phyloP scores from a whole-genome alignment of 2,888 invertebrate species.

The Hemicrepidius hirtus region DNA sequence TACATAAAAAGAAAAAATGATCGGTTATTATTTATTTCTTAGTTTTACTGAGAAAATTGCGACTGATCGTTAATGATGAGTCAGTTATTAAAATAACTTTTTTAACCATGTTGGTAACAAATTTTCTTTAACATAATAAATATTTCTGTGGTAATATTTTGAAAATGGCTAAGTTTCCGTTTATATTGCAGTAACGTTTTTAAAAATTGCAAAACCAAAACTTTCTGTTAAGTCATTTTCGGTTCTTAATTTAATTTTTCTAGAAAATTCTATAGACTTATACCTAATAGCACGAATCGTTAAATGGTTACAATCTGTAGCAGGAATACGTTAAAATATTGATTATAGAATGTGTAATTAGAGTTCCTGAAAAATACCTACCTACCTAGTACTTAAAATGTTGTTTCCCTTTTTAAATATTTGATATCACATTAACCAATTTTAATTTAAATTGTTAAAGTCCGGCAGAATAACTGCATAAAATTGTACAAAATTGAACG shows the following conservation, averaged over 20 bases:
- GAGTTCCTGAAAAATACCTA: neutral
- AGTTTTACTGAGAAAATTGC: no score
- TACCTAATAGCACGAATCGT: slow-evolving; percentile 11
- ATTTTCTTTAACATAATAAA: no score
- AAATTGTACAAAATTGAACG: slow-evolving; percentile 23
- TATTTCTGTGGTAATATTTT: no score
- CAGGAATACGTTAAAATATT: neutral
- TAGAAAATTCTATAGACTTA: neutral
- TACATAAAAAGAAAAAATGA: neutral
- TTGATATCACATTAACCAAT: slow-evolving; percentile 15
- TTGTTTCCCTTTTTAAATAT: slow-evolving; percentile 6
- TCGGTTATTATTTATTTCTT: neutral
- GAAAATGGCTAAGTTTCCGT: no score
- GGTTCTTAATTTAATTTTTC: no score
- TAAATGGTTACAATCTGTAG: neutral
- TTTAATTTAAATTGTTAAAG: slow-evolving; percentile 27
- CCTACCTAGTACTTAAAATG: neutral
- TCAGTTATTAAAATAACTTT: no score
- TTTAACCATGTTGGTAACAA: no score
- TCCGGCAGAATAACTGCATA: slow-evolving; percentile 28
- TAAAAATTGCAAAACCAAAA: no score
- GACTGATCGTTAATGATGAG: no score
- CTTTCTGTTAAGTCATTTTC: no score
- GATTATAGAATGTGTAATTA: neutral
- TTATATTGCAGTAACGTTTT: no score